These are phyloP conservation scores for Zaprionus capensis DNA, from an alignment of 1,140 invertebrate genomes.

Conservation along the genomic window DNA sequence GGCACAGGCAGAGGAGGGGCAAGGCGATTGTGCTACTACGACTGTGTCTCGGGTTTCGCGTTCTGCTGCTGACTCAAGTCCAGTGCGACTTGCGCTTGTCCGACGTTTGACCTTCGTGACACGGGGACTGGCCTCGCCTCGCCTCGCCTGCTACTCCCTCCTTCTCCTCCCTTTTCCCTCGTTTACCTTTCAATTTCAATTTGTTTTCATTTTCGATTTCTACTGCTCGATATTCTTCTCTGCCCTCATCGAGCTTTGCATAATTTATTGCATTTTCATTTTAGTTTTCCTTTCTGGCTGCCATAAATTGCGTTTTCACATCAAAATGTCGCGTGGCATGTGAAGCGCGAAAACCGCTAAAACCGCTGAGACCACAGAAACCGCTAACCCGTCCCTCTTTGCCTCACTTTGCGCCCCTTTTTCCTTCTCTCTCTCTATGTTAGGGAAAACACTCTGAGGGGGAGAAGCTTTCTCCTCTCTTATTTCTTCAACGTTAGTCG, in stretches of 20 bases:
- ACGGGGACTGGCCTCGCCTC: background rate
- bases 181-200: constrained; percentile 64
- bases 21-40: background rate
- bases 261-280: constrained; percentile 75
- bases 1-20: background rate
- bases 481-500: too few species aligned
- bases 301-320: constrained; percentile 59
- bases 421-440: too few species aligned
- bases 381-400: too few species aligned
- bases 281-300: constrained; percentile 55
- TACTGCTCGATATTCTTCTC: constrained; percentile 9
- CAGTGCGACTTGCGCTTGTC: constrained; percentile 22
- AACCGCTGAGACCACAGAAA: background rate
- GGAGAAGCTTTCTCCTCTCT: too few species aligned
- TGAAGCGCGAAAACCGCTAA: background rate
- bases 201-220: constrained; percentile 48
- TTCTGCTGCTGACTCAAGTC: constrained; percentile 18
- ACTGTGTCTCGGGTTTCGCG: background rate
- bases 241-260: constrained; percentile 53
- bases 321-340: constrained; percentile 16
- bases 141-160: background rate
- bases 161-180: background rate
- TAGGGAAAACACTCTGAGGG: too few species aligned
- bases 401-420: too few species aligned
- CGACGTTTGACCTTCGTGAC: constrained; percentile 63